These are phyloP conservation scores for Drosophila mauritiana DNA, from an alignment of 1,140 invertebrate species.

Conservation along the genomic window DNA sequence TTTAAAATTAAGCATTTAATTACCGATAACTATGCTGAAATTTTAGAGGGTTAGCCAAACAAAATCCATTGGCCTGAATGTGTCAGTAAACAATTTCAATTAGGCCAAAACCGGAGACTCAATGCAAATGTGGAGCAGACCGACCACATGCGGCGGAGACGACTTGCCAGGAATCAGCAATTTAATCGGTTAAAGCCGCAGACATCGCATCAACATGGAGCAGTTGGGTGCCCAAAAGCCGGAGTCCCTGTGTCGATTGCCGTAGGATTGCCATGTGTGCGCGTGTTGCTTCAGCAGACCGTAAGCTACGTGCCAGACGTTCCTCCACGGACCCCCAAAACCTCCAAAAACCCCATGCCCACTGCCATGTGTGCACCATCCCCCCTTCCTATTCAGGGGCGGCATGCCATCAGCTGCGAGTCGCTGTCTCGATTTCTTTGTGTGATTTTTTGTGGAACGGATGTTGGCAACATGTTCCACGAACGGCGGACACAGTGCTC, in stretches of 20 bases:
- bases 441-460: conserved; percentile 71
- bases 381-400: conserved; percentile 18
- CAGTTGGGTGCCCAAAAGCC: conserved; percentile 30
- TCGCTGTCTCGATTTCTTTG: conserved; percentile 45
- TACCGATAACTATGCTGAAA: neutral
- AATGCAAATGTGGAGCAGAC: conserved; percentile 45
- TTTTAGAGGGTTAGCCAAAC: conserved; percentile 11
- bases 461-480: conserved; percentile 67
- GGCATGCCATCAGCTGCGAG: conserved; percentile 51
- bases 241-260: conserved; percentile 32
- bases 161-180: conserved; percentile 38
- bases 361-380: conserved; percentile 6
- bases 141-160: conserved; percentile 41
- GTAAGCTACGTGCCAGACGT: conserved; percentile 61
- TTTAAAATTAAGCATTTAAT: conserved; percentile 1
- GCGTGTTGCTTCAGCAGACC: conserved; percentile 65
- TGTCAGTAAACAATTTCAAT: conserved; percentile 45
- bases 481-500: conserved; percentile 58
- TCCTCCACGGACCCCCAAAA: conserved; percentile 1
- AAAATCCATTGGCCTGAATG: conserved; percentile 13
- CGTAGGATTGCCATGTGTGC: conserved; percentile 40
- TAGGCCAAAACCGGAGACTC: conserved; percentile 9
- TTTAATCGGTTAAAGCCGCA: conserved; percentile 53
- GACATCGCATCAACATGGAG: conserved; percentile 23
- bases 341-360: neutral